phyloP scores from a whole-genome alignment of 2,888 invertebrate genomes.

The Acanthosepion pharaonis region DNA sequence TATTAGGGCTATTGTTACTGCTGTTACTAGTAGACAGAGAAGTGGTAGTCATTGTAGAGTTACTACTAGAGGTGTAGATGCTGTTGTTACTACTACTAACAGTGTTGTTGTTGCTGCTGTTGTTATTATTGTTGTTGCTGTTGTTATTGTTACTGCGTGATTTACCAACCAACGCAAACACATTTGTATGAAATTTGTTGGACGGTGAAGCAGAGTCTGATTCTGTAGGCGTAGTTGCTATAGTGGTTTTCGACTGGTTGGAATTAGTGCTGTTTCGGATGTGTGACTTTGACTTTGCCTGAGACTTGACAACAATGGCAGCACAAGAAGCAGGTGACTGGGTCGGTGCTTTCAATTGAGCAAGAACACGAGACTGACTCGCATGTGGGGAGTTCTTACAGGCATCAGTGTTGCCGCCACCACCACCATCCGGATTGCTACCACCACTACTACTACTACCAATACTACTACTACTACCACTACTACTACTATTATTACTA shows the following conservation, averaged over 20 bases:
- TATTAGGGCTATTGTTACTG: slow-evolving; percentile 53
- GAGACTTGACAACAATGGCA: slow-evolving; percentile 46
- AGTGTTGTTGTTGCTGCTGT: slow-evolving; percentile 54
- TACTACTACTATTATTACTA: slow-evolving; percentile 36
- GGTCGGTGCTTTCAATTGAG: slow-evolving; percentile 68
- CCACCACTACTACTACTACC: slow-evolving; percentile 36
- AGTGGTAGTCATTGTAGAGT: slow-evolving; percentile 45
- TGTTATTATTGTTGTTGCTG: slow-evolving; percentile 55
- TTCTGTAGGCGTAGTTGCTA: slow-evolving; percentile 1
- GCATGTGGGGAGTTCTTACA: slow-evolving; percentile 48
- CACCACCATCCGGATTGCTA: neutral
- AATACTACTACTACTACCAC: neutral
- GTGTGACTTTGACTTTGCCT: slow-evolving; percentile 58
- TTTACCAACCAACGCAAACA: slow-evolving; percentile 44
- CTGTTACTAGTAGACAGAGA: slow-evolving; percentile 34
- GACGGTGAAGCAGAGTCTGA: slow-evolving; percentile 44
- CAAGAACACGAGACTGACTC: slow-evolving; percentile 68
- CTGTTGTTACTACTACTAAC: slow-evolving; percentile 50
- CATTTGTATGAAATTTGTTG: slow-evolving; percentile 38
- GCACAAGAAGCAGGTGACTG: slow-evolving; percentile 48
- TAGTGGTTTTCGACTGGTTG: slow-evolving; percentile 39
- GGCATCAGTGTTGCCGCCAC: neutral
- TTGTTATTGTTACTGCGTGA: slow-evolving; percentile 48
- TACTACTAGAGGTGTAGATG: slow-evolving; percentile 51
- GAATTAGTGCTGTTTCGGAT: slow-evolving; percentile 51